Evolutionary conservation across 2,797 vertebrate species (phyloP).

Genomic region (Geotrypetes seraphini): DNA sequence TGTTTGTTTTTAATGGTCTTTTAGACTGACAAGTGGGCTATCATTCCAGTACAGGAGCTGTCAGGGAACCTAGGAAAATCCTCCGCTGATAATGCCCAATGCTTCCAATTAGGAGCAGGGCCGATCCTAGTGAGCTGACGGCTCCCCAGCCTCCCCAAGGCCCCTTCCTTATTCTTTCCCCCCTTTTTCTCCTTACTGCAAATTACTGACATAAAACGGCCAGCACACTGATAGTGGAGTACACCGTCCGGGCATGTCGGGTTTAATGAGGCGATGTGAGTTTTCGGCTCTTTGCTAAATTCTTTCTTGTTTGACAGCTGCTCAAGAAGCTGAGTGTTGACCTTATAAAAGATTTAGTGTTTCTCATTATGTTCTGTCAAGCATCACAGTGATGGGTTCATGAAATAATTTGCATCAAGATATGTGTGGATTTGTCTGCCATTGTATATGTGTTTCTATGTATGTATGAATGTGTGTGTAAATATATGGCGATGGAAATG

Average conservation of each 20-base stretch:
- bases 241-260: conserved; percentile 84
- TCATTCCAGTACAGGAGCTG: conserved; percentile 97
- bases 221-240: conserved; percentile 61
- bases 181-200: conserved; percentile 67
- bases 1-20: conserved; percentile 99
- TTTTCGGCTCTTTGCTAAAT: conserved; percentile 90
- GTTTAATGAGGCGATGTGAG: conserved; percentile 99
- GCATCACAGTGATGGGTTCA: conserved; percentile 82
- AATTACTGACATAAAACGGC: conserved; percentile 99
- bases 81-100: conserved; percentile 99
- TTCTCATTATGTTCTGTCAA: conserved; percentile 99
- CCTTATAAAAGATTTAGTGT: conserved; percentile 99
- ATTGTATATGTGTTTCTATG: conserved; percentile 15
- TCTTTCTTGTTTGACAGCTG: conserved; percentile 99
- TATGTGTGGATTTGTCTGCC: background rate
- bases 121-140: conserved; percentile 87
- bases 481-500: conserved; percentile 44
- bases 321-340: conserved; percentile 93
- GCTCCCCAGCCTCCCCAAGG: conserved; percentile 71
- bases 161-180: conserved; percentile 52
- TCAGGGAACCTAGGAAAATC: conserved; percentile 92
- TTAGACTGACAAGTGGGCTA: conserved; percentile 99
- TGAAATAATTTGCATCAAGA: conserved; percentile 83
- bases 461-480: background rate
- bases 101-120: conserved; percentile 98